A percentile compares a stretch with the other conserved stretches of the same genome.
Conservation (phyloP, 2,113 vertebrate species). For the Anolis sagrei region DNA sequence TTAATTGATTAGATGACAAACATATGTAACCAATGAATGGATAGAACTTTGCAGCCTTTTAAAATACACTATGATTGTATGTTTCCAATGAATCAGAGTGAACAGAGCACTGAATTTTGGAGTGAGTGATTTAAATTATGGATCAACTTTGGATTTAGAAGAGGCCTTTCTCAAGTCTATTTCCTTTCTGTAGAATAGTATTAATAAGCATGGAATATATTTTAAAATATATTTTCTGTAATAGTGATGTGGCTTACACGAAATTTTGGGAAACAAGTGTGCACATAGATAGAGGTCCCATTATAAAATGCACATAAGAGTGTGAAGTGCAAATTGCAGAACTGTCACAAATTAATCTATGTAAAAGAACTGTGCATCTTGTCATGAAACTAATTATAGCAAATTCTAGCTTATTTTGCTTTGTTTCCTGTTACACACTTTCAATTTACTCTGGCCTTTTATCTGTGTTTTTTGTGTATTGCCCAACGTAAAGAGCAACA, state of each 20-base stretch:
- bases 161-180: background rate
- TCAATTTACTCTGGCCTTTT: conserved; percentile 7
- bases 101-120: background rate
- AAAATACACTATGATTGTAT: background rate
- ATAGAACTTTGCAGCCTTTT: background rate
- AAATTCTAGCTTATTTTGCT: conserved; percentile 24
- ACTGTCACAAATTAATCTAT: background rate
- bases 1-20: background rate
- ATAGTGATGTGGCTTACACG: background rate
- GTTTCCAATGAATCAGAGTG: background rate
- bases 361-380: background rate
- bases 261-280: background rate
- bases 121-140: background rate
- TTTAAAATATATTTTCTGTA: conserved; percentile 1
- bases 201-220: background rate
- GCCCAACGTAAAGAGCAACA: background rate
- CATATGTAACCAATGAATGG: background rate
- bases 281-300: background rate
- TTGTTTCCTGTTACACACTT: conserved; percentile 13
- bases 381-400: background rate
- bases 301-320: background rate
- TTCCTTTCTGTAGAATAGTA: background rate
- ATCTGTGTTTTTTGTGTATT: background rate
- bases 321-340: background rate
- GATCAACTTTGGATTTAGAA: background rate